Conservation (phyloP, 2,797 vertebrate species). For the Tamandua tetradactyla region DNA sequence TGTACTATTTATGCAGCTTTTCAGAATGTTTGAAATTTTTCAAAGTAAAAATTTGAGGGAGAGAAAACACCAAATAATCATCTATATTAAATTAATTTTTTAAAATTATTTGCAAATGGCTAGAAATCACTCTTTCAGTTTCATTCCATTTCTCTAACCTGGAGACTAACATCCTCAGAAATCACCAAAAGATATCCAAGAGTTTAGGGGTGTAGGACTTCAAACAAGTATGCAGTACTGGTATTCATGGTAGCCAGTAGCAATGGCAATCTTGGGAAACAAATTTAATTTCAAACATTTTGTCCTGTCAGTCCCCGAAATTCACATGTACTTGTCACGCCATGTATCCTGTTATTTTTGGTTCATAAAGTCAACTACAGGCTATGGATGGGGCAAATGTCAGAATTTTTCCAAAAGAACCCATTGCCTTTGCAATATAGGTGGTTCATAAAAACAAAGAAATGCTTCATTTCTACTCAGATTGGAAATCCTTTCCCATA, state of each 20-base stretch:
- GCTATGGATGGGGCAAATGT: background rate
- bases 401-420: background rate
- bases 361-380: conserved; percentile 41
- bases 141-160: background rate
- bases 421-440: background rate
- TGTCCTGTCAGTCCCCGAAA: conserved; percentile 39
- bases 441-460: background rate
- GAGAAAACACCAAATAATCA: background rate
- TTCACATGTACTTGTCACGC: background rate
- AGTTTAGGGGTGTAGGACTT: background rate
- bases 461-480: conserved; percentile 41
- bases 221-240: background rate
- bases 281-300: conserved; percentile 51
- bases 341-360: background rate
- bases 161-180: background rate
- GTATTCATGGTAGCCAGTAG: background rate
- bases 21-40: background rate
- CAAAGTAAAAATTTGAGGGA: conserved; percentile 12
- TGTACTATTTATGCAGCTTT: background rate
- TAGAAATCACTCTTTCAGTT: background rate
- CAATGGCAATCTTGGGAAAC: background rate
- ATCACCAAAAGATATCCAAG: background rate
- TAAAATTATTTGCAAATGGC: background rate
- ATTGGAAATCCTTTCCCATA: conserved; percentile 9
- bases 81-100: background rate